These are phyloP conservation scores for Solenodon paradoxus DNA, from an alignment of 2,113 vertebrate species.

Conservation along the genomic window DNA sequence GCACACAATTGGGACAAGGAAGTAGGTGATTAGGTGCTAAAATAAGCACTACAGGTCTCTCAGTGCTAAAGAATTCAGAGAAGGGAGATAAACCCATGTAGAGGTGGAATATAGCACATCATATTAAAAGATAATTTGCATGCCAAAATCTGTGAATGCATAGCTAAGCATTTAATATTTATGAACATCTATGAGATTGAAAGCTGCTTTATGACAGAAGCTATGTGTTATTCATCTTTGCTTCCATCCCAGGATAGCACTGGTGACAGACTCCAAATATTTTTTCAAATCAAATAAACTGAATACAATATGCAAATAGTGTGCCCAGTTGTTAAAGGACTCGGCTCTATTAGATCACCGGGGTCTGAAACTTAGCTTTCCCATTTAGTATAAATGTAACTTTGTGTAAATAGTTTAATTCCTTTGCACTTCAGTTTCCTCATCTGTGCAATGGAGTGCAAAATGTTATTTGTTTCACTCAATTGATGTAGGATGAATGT, in stretches of 20 bases:
- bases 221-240: background rate
- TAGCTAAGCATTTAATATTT: background rate
- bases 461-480: background rate
- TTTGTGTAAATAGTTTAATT: background rate
- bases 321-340: background rate
- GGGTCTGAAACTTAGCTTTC: background rate
- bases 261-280: background rate
- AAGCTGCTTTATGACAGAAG: background rate
- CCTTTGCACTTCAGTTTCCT: background rate
- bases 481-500: background rate
- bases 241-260: background rate
- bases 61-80: background rate
- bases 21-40: background rate
- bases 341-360: rapidly evolving
- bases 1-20: background rate
- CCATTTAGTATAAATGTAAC: background rate
- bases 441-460: background rate
- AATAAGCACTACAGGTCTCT: background rate
- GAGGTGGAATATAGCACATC: background rate
- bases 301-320: background rate
- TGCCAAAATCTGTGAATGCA: background rate
- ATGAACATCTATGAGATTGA: background rate
- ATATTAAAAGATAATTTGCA: background rate
- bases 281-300: background rate
- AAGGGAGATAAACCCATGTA: background rate